Conservation (phyloP, 2,113 vertebrate genomes). For the Hippocampus abdominalis region DNA sequence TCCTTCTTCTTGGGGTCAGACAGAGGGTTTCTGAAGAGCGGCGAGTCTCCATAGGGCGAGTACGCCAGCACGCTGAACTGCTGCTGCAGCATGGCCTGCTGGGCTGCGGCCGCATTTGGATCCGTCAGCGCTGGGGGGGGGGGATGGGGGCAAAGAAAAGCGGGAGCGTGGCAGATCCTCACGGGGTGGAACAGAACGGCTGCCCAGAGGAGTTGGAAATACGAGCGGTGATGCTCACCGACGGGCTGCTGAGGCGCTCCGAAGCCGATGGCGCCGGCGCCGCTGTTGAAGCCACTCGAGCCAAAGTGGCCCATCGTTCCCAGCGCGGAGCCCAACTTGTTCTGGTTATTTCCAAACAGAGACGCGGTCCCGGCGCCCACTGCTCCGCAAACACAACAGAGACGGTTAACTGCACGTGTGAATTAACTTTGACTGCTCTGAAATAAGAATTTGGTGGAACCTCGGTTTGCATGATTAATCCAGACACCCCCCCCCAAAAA, state of each 20-base stretch:
- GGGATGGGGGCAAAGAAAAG: not conserved
- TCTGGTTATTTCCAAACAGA: slow-evolving; percentile 87
- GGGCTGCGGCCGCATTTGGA: slow-evolving; percentile 80
- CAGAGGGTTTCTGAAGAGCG: slow-evolving; percentile 91
- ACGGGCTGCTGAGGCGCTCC: slow-evolving; percentile 86
- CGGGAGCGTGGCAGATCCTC: not conserved
- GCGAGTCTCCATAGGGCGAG: slow-evolving; percentile 90
- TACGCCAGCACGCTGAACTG: slow-evolving; percentile 87
- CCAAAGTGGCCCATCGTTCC: slow-evolving; percentile 86
- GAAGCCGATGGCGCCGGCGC: slow-evolving; percentile 78
- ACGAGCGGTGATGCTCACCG: slow-evolving; percentile 67
- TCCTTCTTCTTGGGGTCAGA: slow-evolving; percentile 96
- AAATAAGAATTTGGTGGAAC: not conserved
- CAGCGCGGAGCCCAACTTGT: slow-evolving; percentile 80
- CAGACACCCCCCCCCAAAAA: too few relatives aligned
- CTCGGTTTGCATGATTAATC: too few relatives aligned
- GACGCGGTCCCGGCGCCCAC: slow-evolving; percentile 83
- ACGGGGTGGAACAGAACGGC: not conserved
- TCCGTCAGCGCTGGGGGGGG: slow-evolving; percentile 79
- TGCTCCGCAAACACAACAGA: slow-evolving; percentile 54
- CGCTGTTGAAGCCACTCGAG: slow-evolving; percentile 78
- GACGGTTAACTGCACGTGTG: not conserved
- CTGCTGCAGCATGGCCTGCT: slow-evolving; percentile 88
- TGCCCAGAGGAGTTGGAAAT: not conserved
- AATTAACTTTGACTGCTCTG: not conserved